Conservation (phyloP, 2,888 invertebrate species). For the Bugulina stolonifera region DNA sequence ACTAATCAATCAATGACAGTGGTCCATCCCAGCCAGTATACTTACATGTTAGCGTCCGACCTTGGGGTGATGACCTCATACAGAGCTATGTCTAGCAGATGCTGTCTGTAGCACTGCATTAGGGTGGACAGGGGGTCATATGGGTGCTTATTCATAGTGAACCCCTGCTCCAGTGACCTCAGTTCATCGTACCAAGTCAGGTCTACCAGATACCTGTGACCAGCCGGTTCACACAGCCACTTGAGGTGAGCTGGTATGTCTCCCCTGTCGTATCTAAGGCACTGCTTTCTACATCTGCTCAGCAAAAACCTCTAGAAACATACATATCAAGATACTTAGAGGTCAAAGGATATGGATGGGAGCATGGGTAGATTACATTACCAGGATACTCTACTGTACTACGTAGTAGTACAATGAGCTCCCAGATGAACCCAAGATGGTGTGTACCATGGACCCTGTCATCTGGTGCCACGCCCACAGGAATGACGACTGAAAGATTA, state of each 20-base stretch:
- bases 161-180: constrained; percentile 9
- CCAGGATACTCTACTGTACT: too few species aligned
- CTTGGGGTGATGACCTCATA: constrained; percentile 65
- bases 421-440: too few species aligned
- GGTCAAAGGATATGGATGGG: too few species aligned
- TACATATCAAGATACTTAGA: too few species aligned
- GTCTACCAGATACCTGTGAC: constrained; percentile 57
- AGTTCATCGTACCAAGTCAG: constrained; percentile 17
- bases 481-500: too few species aligned
- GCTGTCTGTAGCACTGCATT: constrained; percentile 71
- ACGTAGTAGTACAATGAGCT: too few species aligned
- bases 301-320: constrained; percentile 10
- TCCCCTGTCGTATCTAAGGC: constrained; percentile 4
- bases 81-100: constrained; percentile 73
- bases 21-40: too few species aligned
- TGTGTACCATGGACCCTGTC: too few species aligned
- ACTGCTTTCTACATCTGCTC: constrained; percentile 22
- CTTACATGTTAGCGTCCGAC: constrained; percentile 44
- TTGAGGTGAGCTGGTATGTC: constrained; percentile 3
- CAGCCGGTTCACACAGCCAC: constrained; percentile 58
- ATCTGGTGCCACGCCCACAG: too few species aligned
- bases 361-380: too few species aligned
- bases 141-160: constrained; percentile 1
- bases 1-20: too few species aligned
- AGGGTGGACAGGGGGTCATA: constrained; percentile 50